Evolutionary conservation across 2,888 invertebrate genomes (phyloP), one percentile per base, ranked within the genome.

Genomic region (Cantharis rufa): DNA sequence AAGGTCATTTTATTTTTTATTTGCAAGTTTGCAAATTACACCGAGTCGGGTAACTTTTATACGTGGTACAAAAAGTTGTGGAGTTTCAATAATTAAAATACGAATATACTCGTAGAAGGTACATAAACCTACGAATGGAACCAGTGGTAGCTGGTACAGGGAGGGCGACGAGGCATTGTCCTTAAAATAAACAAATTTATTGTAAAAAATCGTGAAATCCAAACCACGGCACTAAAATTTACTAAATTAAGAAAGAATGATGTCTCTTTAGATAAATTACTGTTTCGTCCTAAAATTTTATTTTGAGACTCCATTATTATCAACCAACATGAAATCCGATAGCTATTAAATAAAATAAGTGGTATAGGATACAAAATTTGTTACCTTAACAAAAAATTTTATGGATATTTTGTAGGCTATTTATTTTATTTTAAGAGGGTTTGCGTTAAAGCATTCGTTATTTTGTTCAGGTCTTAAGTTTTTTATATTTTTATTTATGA

Each of bases 401-500:
- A 71, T 75, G 70, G 75, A 71, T 70, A 75, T 75, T 75, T 70
- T 70, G 62, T 66, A 75, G 63, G 64, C 66, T 64, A 71, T 75
- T 75, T 75, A 64, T 75, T 75, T 75, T 75, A 75, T 75, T 75
- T 70, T 66, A 64, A 66, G 75, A 70, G 75, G 70, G 71, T 71
- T 64, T 73, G 68, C 73, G 73, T 73, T 73, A 73, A 69, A 69
- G 70, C 74, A 70, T 74, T 74, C 70, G 70, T 74, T 74, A 74
- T 74, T 70, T 70, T 74, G 66, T 74, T 74, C 73, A 68, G 73
- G 74, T 28, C 74, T 70, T 74, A 74, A 74, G 71, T 75, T 75
- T 75, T 75, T 75, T 75, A 75, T 75, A 71, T 71, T 71, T 71
- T 75, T 75, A 75, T 75, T 75, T 75, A 75, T 75, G 71, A 71